Percentiles rank a stretch among this genome's conserved stretches.
These are phyloP conservation scores for Sus scrofa DNA, from an alignment of 2,113 vertebrate species.

Conservation along the genomic window T2T-Sscrofa CM000822.6:25603001-25603500, in stretches of 20 bases:
- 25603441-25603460: too few relatives aligned
- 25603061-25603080: not conserved
- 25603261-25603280: not conserved
- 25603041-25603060: not conserved
- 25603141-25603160: not conserved
- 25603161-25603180: not conserved
- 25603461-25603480: too few relatives aligned
- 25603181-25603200: constrained; percentile 1
- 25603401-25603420: too few relatives aligned
- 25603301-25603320: constrained; percentile 9
- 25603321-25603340: not conserved
- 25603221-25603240: not conserved
- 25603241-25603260: not conserved
- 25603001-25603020: constrained; percentile 1
- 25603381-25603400: too few relatives aligned
- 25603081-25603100: not conserved
- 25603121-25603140: not conserved
- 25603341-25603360: not conserved
- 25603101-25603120: not conserved
- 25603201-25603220: constrained; percentile 17
- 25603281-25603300: not conserved
- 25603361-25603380: too few relatives aligned
- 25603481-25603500: too few relatives aligned
- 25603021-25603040: not conserved
- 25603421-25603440: too few relatives aligned